A percentile compares a stretch with the other conserved stretches of the same genome.
These are phyloP conservation scores for Trachelus tabidus DNA, from an alignment of 2,888 invertebrate species.

Conservation along the genomic window DNA sequence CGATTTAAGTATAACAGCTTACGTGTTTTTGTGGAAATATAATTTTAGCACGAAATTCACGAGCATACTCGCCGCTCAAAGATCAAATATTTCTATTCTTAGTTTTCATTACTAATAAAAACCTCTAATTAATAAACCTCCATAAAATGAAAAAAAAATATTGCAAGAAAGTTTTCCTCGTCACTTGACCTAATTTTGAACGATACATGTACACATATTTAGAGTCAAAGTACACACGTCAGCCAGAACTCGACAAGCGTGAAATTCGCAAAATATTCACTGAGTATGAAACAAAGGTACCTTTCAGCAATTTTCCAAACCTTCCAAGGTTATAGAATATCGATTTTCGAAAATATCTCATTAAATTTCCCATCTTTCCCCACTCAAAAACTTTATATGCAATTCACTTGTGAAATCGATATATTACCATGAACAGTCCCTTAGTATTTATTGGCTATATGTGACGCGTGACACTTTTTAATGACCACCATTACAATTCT, in stretches of 20 bases:
- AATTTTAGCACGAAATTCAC: background rate
- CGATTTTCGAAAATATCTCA: background rate
- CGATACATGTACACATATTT: background rate
- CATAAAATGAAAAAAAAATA: background rate
- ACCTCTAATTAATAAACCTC: background rate
- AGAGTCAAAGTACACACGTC: background rate
- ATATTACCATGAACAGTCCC: background rate
- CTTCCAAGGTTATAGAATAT: background rate
- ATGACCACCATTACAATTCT: background rate
- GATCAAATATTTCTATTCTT: background rate
- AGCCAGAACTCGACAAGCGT: background rate
- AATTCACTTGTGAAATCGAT: background rate
- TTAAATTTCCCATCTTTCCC: background rate
- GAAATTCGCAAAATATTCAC: background rate
- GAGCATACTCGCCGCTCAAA: background rate
- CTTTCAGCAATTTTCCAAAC: background rate
- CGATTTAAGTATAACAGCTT: background rate
- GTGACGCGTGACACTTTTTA: background rate
- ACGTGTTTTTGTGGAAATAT: background rate
- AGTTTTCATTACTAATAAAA: background rate
- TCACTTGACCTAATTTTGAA: background rate
- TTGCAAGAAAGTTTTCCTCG: background rate
- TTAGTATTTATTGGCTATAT: background rate
- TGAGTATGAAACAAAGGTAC: background rate
- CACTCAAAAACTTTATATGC: background rate